Base-by-base conservation (phyloP, 2,888 invertebrate species). In the Orthosia gracilis region DNA sequence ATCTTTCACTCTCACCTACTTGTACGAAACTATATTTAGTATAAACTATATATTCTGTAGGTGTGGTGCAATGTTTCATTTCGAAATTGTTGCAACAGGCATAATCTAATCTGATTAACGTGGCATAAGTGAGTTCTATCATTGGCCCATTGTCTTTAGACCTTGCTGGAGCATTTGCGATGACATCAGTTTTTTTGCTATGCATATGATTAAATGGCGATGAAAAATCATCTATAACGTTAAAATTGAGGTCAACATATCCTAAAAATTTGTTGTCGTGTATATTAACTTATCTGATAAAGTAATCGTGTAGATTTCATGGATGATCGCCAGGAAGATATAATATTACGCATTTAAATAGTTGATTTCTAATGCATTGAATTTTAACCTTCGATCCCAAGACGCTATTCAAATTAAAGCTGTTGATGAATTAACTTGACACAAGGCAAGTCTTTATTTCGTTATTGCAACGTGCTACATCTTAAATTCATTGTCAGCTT, bases 61-160 rank as follows among this genome's bases (percentile, higher is more conserved):
- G 79, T 76, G 67, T 68, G 52, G 18, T 54, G 70, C 62, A 85
- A 76, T 85, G 55, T 69, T 40, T 70, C 67, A 67, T 83, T 83
- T 74, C 62, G 61, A 73, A 83, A 71, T 78, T 47, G 49, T 63
- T 61, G 12, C n/a, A 82, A 65, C 31, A 55, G 21, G 54, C 85
- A 18, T 82, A 70, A n/a, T 85, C 82, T 84, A 82, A 82, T 85
- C 81, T 71, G 82, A 71, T 85, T 71, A 84, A 40, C 21, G 61
- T 40, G 62, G 52, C 54, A 55, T 81, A 71, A 81, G 55, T 81
- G 68, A 52, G 85, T 85, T 63, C 70, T 66, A 67, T 76, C 49
- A 62, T 80, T 73, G 66, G 57, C 21, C 61, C 59, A 78, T 83
- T 85, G 83, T 82, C 49, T 78, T 52, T 31, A 9, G 49, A 31